phyloP scores from a whole-genome alignment of 1,140 invertebrate species.

The Anagrus nilaparvatae region DNA sequence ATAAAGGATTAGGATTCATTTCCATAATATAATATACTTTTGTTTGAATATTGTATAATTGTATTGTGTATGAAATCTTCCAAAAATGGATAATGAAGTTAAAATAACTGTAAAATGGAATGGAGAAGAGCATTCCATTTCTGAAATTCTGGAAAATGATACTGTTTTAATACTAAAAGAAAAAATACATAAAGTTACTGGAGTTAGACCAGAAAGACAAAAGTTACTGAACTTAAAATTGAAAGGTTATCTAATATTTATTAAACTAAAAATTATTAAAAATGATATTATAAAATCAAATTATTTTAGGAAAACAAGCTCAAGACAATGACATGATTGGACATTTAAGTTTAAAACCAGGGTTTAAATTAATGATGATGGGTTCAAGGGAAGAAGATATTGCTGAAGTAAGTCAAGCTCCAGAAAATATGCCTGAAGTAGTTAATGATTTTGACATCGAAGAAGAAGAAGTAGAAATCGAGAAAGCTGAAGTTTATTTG shows the following conservation, averaged over 20 bases:
- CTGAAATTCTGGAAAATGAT: constrained; percentile 55
- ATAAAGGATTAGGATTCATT: too few species aligned
- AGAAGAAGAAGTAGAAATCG: constrained; percentile 78
- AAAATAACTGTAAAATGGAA: constrained; percentile 81
- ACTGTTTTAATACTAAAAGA: constrained; percentile 71
- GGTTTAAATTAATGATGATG: constrained; percentile 94
- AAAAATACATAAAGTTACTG: constrained; percentile 68
- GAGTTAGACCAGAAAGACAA: constrained; percentile 80
- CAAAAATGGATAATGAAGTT: constrained; percentile 38
- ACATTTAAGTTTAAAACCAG: constrained; percentile 68
- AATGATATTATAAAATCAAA: background rate
- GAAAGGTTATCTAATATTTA: constrained; percentile 57
- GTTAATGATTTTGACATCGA: constrained; percentile 80
- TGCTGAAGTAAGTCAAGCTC: constrained; percentile 63
- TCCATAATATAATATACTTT: background rate
- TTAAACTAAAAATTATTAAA: constrained; percentile 6
- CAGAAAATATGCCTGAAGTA: constrained; percentile 72
- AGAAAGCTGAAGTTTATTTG: constrained; percentile 68
- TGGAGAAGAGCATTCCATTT: constrained; percentile 73
- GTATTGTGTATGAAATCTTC: too few species aligned
- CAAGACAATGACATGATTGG: constrained; percentile 62
- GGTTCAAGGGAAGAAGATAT: constrained; percentile 90
- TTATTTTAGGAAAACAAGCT: constrained; percentile 62
- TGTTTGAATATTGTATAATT: background rate
- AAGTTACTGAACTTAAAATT: constrained; percentile 87